Base-by-base conservation (phyloP, 37 sponge, comb jelly and placozoan genomes). In the Hormiphora californensis region DNA sequence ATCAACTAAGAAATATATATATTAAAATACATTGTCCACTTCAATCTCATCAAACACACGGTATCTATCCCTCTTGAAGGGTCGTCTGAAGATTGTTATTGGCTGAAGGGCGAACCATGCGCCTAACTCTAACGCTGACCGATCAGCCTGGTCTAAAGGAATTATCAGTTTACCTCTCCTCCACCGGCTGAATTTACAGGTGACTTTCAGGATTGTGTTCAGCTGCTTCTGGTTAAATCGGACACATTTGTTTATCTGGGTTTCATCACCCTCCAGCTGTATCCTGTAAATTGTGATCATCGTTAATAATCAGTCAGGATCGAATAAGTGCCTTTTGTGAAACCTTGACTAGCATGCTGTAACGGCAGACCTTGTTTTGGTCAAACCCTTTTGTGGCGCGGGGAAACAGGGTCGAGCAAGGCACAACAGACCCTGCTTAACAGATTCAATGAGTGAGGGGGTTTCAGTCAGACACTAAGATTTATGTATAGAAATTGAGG, bases 131-230 rank as follows among this genome's bases (percentile, higher is more conserved):
- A 73, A 46, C 25, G 31, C 35, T 28, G 35, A 21, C 81, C 43
- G 40, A 46, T 73, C 81, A 27, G 81, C 81, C 25, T 73, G 81
- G 81, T 73, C 81, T 1, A 73, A 30, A 41, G 81, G 81, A 46
- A 73, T 73, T 1, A 73, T n/a, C 23, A 73, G 81, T 30, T 73
- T 46, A 21, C 46, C 81, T 41, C 81, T 43, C 27, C 35, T 38
- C 81, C 81, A 73, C 81, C 81, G 43, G 1, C 81, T 65, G 37
- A 65, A 65, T 31, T 65, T 65, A 31, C 67, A 65, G 32, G 67
- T 36, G 37, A 65, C 67, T 33, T 65, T 65, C 8, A 65, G 67
- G 11, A 65, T 38, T 7, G 67, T 65, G 28, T 65, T 65, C 5
- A 65, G 67, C 67, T 65, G 67, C 4, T 65, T 65, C 67, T 65